These are phyloP conservation scores for Sympetrum striolatum DNA, from an alignment of 2,888 invertebrate species.

Conservation along the genomic window DNA sequence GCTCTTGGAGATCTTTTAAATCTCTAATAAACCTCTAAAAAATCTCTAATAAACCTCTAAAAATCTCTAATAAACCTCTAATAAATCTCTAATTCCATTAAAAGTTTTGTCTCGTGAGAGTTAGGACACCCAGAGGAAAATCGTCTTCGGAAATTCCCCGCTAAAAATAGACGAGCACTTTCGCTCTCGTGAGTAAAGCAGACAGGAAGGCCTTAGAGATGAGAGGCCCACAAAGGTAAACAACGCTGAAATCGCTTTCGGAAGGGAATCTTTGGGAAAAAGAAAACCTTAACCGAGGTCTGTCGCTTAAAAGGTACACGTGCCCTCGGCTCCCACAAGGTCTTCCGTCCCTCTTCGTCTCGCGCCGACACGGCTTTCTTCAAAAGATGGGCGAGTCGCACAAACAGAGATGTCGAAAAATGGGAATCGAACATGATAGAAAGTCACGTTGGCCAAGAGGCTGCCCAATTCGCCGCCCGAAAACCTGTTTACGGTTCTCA, in stretches of 20 bases:
- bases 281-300: neutral
- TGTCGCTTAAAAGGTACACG: neutral
- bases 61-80: too few relatives aligned
- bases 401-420: neutral
- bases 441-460: neutral
- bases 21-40: too few relatives aligned
- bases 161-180: too few relatives aligned
- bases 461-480: neutral
- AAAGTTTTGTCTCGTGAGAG: too few relatives aligned
- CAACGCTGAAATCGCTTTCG: neutral
- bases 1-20: too few relatives aligned
- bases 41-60: too few relatives aligned
- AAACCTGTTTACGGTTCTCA: neutral
- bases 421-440: neutral
- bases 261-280: neutral
- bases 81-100: too few relatives aligned
- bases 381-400: neutral
- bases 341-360: neutral
- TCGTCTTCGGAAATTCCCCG: too few relatives aligned
- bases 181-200: too few relatives aligned
- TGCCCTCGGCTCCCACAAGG: neutral
- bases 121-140: too few relatives aligned
- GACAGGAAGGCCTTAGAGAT: neutral
- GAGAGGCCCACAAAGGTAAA: neutral
- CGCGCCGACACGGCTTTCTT: neutral